A percentile compares a stretch with the other conserved stretches of the same genome.
Evolutionary conservation across 1,140 invertebrate species (phyloP).

Genomic region (Rhizoglyphus robini): DNA sequence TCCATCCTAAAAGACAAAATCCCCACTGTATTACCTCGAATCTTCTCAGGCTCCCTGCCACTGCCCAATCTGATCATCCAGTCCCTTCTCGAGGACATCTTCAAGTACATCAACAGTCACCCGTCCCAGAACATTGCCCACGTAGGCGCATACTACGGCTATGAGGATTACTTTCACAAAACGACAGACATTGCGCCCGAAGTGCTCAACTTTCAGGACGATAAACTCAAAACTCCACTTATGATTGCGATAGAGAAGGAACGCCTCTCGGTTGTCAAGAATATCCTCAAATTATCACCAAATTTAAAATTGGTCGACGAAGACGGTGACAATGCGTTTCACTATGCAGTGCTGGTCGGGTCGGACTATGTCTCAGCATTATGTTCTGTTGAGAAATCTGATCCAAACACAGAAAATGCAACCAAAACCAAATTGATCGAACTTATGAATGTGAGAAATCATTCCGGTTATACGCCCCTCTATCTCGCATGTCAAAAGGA

Average conservation of each 20-base stretch:
- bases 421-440: no score
- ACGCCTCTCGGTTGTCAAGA: conserved; percentile 24
- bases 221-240: conserved; percentile 25
- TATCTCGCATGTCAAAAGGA: conserved; percentile 69
- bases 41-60: no score
- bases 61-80: conserved; percentile 30
- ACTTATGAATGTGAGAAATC: conserved; percentile 57
- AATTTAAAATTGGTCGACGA: conserved; percentile 24
- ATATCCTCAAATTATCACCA: conserved; percentile 24
- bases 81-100: conserved; percentile 48
- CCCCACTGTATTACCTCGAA: conserved; percentile 29
- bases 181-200: conserved; percentile 19
- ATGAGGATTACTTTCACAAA: conserved; percentile 51
- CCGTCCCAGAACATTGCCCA: conserved; percentile 70
- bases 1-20: conserved; percentile 42
- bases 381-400: no score
- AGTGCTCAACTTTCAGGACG: background rate
- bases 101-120: conserved; percentile 55
- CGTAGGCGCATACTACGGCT: conserved; percentile 58
- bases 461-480: conserved; percentile 64
- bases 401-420: no score
- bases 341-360: conserved; percentile 27
- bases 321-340: conserved; percentile 27
- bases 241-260: conserved; percentile 28
- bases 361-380: conserved; percentile 27